phyloP scores from a whole-genome alignment of 2,888 invertebrate species.

The Cinara cedri region DNA sequence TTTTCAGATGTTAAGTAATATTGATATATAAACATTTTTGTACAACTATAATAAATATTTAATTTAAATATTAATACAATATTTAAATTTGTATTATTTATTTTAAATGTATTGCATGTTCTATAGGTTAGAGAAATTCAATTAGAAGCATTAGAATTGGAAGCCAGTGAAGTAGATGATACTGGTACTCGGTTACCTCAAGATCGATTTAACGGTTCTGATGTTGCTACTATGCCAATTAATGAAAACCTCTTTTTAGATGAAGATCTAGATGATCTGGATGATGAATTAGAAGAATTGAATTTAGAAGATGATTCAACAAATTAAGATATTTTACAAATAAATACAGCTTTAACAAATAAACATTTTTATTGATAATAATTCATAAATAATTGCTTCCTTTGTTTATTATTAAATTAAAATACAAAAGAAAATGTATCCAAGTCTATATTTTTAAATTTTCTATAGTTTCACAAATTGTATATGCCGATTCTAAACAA shows the following conservation, averaged over 20 bases:
- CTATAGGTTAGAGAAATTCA: slow-evolving; percentile 53
- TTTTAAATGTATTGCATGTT: slow-evolving; percentile 49
- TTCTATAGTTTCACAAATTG: slow-evolving; percentile 36
- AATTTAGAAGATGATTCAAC: slow-evolving; percentile 46
- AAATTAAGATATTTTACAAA: slow-evolving; percentile 36
- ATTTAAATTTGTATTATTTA: slow-evolving; percentile 24
- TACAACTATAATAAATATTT: too few relatives aligned
- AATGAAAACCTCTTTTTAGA: slow-evolving; percentile 92
- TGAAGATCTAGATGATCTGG: slow-evolving; percentile 74
- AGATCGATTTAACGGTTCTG: slow-evolving; percentile 66
- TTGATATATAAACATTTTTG: too few relatives aligned
- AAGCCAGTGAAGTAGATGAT: slow-evolving; percentile 60
- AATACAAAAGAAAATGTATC: slow-evolving; percentile 19
- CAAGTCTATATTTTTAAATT: slow-evolving; percentile 13
- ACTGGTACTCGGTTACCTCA: slow-evolving; percentile 66
- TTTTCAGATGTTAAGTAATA: too few relatives aligned
- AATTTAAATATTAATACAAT: not conserved
- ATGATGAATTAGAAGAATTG: slow-evolving; percentile 79
- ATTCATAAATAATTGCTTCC: not conserved
- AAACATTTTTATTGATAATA: slow-evolving; percentile 12
- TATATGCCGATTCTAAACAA: slow-evolving; percentile 54
- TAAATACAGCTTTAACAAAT: not conserved
- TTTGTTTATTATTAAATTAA: slow-evolving; percentile 17
- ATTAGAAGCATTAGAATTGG: slow-evolving; percentile 57
- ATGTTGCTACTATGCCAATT: slow-evolving; percentile 75